Evolutionary conservation across 2,797 vertebrate genomes (phyloP).

Genomic region (Acanthornis magna): DNA sequence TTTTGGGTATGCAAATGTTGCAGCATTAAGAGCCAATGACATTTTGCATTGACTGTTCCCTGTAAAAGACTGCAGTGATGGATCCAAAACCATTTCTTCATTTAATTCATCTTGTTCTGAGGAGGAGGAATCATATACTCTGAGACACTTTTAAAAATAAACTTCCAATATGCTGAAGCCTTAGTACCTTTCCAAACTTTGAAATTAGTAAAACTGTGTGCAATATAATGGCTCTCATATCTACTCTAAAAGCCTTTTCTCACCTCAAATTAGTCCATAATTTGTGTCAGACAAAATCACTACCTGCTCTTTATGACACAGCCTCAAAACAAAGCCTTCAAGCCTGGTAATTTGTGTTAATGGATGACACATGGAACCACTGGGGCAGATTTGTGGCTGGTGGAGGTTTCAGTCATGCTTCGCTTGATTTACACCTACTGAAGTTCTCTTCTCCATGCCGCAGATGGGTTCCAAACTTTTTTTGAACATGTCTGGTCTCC

Average conservation of each 20-base stretch:
- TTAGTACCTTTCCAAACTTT: neutral
- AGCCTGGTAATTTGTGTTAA: neutral
- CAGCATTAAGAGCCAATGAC: neutral
- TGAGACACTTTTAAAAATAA: conserved; percentile 36
- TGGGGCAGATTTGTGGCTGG: neutral
- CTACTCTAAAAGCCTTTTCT: conserved; percentile 11
- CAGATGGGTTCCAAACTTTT: neutral
- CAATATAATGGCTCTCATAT: neutral
- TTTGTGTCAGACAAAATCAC: conserved; percentile 12
- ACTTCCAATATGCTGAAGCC: neutral
- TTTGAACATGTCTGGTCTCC: neutral
- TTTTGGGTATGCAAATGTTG: neutral
- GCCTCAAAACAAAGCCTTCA: neutral
- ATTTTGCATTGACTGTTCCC: neutral
- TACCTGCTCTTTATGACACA: conserved; percentile 1
- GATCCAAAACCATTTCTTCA: neutral
- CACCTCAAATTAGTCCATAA: conserved; percentile 44
- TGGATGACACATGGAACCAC: neutral
- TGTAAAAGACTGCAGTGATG: neutral
- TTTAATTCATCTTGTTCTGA: conserved; percentile 34
- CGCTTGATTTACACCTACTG: neutral
- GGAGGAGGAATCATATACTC: neutral
- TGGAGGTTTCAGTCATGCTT: neutral
- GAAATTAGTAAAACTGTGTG: neutral
- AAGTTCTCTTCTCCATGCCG: neutral